Base-by-base conservation (phyloP, 2,888 invertebrate genomes). In the Fragum fragum region DNA sequence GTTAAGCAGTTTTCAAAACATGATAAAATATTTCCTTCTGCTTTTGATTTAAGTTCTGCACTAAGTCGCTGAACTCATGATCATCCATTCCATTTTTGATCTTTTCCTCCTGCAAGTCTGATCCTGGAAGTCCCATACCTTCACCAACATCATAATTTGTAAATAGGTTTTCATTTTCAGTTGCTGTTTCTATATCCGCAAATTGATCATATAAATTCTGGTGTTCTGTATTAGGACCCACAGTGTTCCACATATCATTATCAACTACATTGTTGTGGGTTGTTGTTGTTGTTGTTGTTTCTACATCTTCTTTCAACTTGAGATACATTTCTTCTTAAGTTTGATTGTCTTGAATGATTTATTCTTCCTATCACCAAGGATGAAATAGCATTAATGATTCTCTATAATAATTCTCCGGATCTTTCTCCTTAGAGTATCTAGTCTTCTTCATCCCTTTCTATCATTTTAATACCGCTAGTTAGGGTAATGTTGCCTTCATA, bases 351-450 rank as follows among this genome's bases (percentile, higher is more conserved):
- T 52, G 78, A 21, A 80, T 79, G 1, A 84, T 1, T 1, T 55
- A 52, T 18, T 78, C 21, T 79, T 91, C 91, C 69, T 90, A 52
- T 71, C 90, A 72, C 90, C 91, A 92, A 7, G 91, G 89, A 0
- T 72, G 1, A 77, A 78, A 92, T 7, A 92, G 84, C 90, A 92
- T 87, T 0, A 91, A 42, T 18, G n/a, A 21, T 76, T 83, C 74
- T 53, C 81, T 73, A 39, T 61, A 80, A 72, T 76, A 68, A 26
- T 81, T 78, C 39, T 86, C 81, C 47, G 52, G 11, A 66, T 90
- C 82, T 26, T 61, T 78, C 57, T 90, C 85, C 36, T 89, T 71
- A 39, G 28, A 26, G 63, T 26, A 36, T 66, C 55, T 53, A 39
- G 32, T 26, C 18, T 68, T 23, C 21, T 53, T 14, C 18, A 16